A percentile compares a stretch with the other conserved stretches of the same genome.
Conservation (phyloP, 2,888 invertebrate species). For the Noctuana brunneofusca region DNA sequence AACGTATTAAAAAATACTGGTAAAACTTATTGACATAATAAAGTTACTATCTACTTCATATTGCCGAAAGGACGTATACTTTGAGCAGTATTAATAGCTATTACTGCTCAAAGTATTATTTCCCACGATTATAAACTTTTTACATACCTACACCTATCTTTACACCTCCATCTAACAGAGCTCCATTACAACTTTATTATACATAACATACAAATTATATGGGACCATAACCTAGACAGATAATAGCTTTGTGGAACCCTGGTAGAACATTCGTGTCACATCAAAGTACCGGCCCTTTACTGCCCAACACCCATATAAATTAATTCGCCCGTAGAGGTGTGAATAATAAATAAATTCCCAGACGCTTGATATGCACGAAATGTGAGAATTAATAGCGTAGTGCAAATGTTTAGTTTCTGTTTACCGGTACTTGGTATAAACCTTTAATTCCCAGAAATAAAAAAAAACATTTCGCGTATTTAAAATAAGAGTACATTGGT, state of each 20-base stretch:
- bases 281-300: constrained; percentile 30
- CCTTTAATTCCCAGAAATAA: not conserved
- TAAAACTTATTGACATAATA: not conserved
- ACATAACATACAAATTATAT: constrained; percentile 23
- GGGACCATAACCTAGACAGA: constrained; percentile 23
- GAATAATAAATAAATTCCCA: constrained; percentile 34
- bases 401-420: constrained; percentile 21
- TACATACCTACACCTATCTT: not conserved
- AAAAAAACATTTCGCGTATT: not conserved
- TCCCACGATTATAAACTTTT: constrained; percentile 3
- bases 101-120: not conserved
- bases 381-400: constrained; percentile 15
- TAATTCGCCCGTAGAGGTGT: constrained; percentile 30
- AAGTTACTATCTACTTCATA: not conserved
- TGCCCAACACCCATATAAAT: constrained; percentile 33
- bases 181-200: constrained; percentile 9
- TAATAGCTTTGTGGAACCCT: constrained; percentile 25
- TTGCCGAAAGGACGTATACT: not conserved
- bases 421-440: too few relatives aligned
- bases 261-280: constrained; percentile 25
- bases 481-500: too few relatives aligned
- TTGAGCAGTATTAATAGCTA: not conserved
- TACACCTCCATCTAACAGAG: constrained; percentile 1
- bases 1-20: not conserved
- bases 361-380: constrained; percentile 32